Evolutionary conservation across 2,888 invertebrate species (phyloP), one percentile per base, ranked within the genome.

Genomic region (Sphaeridia pumilis): DNA sequence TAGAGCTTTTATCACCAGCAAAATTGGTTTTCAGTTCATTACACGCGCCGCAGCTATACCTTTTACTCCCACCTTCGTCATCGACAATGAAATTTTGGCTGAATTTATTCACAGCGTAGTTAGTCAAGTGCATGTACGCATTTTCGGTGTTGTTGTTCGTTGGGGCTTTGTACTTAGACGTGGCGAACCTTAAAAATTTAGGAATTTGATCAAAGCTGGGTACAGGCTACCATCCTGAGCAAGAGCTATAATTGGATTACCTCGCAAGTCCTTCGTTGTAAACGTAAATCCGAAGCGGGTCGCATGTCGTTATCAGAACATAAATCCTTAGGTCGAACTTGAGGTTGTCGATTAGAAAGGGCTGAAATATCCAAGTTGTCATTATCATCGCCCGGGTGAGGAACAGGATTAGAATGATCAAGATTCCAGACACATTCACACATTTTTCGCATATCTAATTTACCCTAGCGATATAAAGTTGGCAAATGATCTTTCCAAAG

Each of bases 321-420:
- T 93, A 93, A 12, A 92, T 80, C 56, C 93, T 76, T 54, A 93
- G 77, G 71, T 93, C 93, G 70, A 92, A 92, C 73, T 93, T 93
- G 70, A 83, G 90, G 1, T 89, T 88, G 69, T 93, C 90, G 20
- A 92, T 84, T 43, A 92, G 75, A 60, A 84, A 84, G 0, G 92
- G 92, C 77, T 85, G 68, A 14, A 67, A 70, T 55, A 41, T 27
- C 24, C 49, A 45, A 34, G n/a, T 34, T 34, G 4, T 34, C 7
- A 47, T 14, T 17, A 24, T 22, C 25, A 22, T 22, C 12, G 10
- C 21, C 12, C 7, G 10, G 12, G 10, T 5, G 5, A 10, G 22
- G 12, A 44, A 44, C 10, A 10, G 21, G 5, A 22, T 22, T 22
- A 24, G 24, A 22, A 24, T 44, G 10, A 10, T 17, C 21, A 45